These are phyloP conservation scores for Panagrolaimus sp. DNA, from an alignment of 1,140 invertebrate species.

Conservation along the genomic window DNA sequence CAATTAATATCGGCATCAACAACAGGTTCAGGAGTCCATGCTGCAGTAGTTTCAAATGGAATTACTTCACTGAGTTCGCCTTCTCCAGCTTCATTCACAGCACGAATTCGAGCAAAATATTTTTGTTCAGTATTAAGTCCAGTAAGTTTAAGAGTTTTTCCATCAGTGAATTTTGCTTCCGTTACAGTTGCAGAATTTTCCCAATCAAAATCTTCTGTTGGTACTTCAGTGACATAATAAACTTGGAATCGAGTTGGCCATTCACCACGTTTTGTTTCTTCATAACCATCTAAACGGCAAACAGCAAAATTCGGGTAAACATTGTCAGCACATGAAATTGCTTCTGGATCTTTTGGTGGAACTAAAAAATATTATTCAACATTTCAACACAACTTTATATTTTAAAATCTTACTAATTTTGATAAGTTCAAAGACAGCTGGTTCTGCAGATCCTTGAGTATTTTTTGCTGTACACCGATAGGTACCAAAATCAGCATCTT, in stretches of 20 bases:
- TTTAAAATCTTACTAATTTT: neutral
- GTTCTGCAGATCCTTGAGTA: slow-evolving; percentile 1
- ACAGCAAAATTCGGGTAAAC: neutral
- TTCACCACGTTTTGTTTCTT: neutral
- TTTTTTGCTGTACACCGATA: slow-evolving; percentile 4
- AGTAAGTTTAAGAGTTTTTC: slow-evolving; percentile 2
- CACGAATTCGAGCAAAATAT: neutral
- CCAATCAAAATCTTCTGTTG: neutral
- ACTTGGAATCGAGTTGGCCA: slow-evolving; percentile 10
- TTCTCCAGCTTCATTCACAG: neutral
- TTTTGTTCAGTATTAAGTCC: neutral
- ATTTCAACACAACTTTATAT: no score
- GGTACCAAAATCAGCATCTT: slow-evolving; percentile 4
- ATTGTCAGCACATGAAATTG: neutral
- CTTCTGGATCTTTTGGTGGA: slow-evolving; percentile 9
- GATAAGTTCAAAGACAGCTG: neutral
- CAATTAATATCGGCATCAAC: neutral
- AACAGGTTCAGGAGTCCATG: neutral
- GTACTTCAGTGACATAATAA: slow-evolving; percentile 2
- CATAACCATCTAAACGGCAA: slow-evolving; percentile 9
- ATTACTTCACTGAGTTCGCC: neutral
- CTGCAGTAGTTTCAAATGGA: neutral
- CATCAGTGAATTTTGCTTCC: neutral
- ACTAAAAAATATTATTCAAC: neutral
- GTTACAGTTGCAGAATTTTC: neutral